Base-by-base conservation (phyloP, 2,888 invertebrate genomes). In the Ophion obscuratus region DNA sequence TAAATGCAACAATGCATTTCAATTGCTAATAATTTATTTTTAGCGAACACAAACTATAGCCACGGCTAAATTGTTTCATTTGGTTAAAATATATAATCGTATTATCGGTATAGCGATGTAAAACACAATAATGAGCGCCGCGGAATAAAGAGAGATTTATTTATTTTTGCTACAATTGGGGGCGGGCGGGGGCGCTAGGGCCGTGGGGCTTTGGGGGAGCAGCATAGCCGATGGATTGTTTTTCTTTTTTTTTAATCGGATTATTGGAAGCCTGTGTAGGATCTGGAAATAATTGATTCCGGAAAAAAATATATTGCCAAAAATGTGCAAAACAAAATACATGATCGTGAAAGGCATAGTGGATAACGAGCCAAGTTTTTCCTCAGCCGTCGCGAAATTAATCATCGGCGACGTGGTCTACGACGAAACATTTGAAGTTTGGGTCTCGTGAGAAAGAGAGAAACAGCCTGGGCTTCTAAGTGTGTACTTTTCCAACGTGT, bases 281-380 rank as follows among this genome's bases (percentile, higher is more conserved):
- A 93, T 94, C 93, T 90, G 89, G 91, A 92, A 93, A 93, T 93
- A 90, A 93, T 88, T 88, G 93, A 93, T 93, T 93, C 93, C 93
- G 89, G 89, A 92, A 90, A 77, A 92, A 90, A 87, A 88, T 84
- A 90, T 87, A 76, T 36, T 64, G 70, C 62, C 91, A 92, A 92
- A 92, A 92, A 93, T 90, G 17, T 66, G 66, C 66, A 81, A 75
- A 79, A 79, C 53, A 83, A 86, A 77, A 44, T 73, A 81, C 73
- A 78, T 79, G 44, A 20, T 68, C 62, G 53, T 53, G 53, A 53
- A 53, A 53, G 53, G 53, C 14, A 53, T 17, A 53, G 53, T 53
- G 53, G 53, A 53, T 53, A 53, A 53, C 14, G 53, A 53, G 53
- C 17, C 17, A 53, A 11, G 53, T 53, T 53, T 53, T 53, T 53